A percentile compares a stretch with the other conserved stretches of the same genome.
phyloP scores from a whole-genome alignment of 2,888 invertebrate genomes.

The Hirtodrosophila confusa region DNA sequence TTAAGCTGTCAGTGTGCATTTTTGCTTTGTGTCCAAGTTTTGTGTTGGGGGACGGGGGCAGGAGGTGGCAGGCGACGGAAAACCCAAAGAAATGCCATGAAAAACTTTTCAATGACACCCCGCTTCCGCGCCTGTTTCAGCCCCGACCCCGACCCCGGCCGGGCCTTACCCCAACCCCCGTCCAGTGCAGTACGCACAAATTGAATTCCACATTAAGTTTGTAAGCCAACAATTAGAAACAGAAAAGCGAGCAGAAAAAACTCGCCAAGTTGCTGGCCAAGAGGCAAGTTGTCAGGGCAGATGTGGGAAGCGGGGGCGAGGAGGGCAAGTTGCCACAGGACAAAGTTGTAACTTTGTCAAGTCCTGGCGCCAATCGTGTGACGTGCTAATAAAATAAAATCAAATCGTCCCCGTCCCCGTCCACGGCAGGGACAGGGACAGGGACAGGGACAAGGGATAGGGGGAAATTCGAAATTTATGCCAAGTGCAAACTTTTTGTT shows the following conservation, averaged over 20 bases:
- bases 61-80: constrained; percentile 39
- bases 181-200: constrained; percentile 56
- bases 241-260: constrained; percentile 73
- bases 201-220: constrained; percentile 80
- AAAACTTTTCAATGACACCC: constrained; percentile 51
- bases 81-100: constrained; percentile 44
- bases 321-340: constrained; percentile 30
- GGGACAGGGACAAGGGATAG: not conserved
- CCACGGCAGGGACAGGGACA: not conserved
- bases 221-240: constrained; percentile 83
- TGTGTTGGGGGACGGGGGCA: constrained; percentile 8
- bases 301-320: not conserved
- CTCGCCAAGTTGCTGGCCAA: constrained; percentile 19
- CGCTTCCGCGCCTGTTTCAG: not conserved
- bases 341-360: constrained; percentile 76
- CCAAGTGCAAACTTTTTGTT: constrained; percentile 74
- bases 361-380: constrained; percentile 79
- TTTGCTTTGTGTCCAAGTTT: constrained; percentile 71
- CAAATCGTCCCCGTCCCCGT: constrained; percentile 38
- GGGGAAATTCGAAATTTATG: constrained; percentile 60
- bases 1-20: constrained; percentile 74
- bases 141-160: not conserved
- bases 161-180: not conserved
- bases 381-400: constrained; percentile 79
- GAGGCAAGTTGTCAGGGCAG: constrained; percentile 32